A percentile compares a stretch with the other conserved stretches of the same genome.
These are phyloP conservation scores for Buphagus erythrorhynchus DNA, from an alignment of 2,797 vertebrate genomes.

Conservation along the genomic window DNA sequence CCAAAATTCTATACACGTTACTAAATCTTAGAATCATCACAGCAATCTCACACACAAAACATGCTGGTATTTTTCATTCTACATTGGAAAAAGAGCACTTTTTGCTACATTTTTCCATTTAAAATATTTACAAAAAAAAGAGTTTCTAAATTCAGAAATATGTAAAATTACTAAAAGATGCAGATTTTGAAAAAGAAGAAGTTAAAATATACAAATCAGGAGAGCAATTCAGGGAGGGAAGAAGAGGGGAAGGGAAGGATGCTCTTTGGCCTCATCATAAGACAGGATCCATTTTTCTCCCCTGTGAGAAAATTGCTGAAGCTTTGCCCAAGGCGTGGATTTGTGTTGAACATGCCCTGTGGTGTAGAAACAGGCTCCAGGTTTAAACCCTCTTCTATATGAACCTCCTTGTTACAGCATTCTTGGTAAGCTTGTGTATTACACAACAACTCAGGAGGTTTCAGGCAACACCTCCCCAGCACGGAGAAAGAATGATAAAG, in stretches of 20 bases:
- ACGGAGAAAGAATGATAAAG: not conserved
- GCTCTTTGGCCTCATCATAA: not conserved
- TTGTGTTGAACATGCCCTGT: not conserved
- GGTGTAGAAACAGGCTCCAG: not conserved
- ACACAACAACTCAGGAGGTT: not conserved
- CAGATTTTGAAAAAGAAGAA: not conserved
- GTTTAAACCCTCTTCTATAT: not conserved
- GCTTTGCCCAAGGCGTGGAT: not conserved
- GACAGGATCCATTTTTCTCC: not conserved
- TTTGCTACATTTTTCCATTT: not conserved
- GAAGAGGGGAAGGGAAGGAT: not conserved
- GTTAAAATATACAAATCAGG: not conserved
- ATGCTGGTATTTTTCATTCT: not conserved
- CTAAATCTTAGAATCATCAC: not conserved
- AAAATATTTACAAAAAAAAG: not conserved
- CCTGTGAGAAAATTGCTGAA: not conserved
- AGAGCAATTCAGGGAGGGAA: not conserved
- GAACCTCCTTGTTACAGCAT: not conserved
- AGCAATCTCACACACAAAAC: not conserved
- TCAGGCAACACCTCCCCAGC: not conserved
- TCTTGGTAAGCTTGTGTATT: not conserved
- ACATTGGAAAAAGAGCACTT: not conserved
- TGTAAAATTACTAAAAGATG: not conserved
- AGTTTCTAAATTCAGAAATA: not conserved
- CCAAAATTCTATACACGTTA: not conserved